Base-by-base conservation (phyloP, 2,113 vertebrate species). In the Hippocampus comes region DNA sequence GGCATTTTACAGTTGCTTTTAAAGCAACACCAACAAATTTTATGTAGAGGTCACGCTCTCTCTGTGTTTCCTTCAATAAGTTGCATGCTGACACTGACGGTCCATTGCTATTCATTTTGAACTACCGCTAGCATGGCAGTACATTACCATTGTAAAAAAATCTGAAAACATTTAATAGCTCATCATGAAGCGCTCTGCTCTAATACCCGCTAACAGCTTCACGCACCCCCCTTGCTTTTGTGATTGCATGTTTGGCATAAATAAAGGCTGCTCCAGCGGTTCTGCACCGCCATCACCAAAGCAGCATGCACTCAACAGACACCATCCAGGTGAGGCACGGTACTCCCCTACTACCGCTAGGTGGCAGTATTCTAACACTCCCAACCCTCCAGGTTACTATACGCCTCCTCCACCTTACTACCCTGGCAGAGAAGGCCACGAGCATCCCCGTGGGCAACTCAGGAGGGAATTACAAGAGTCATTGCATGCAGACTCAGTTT, bases 231-330 rank as follows among this genome's bases (percentile, higher is more conserved):
- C 82, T 78, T 82, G 83, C 91, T 90, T 81, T 90, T 93, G 71
- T 91, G 84, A 92, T 93, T 93, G 90, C 90, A 92, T 93, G 91
- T 89, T 82, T 91, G 86, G 63, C 86, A 75, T 79, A 57, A 78
- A 78, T 83, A 86, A 92, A 94, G 93, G 84, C 75, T 82, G 79
- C 70, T 6, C 65, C 81, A 74, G 73, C 17, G 71, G 80, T 53
- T 79, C 85, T 65, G 72, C 78, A 23, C 76, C 69, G 56, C 68
- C 76, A 5, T 60, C 83, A 23, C 42, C 81, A 69, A 78, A 70
- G 38, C 84, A 77, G 65, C 72, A 78, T 70, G 60, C 77, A 66
- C 55, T 71, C 76, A 20, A 57, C 75, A 68, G 65, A 38, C 66
- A 5, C 60, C 53, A 21, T 11, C 70, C 34, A 20, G 55, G 43